These are phyloP conservation scores for Cheiracanthium punctorium DNA, from an alignment of 2,888 invertebrate species.

Conservation along the genomic window DNA sequence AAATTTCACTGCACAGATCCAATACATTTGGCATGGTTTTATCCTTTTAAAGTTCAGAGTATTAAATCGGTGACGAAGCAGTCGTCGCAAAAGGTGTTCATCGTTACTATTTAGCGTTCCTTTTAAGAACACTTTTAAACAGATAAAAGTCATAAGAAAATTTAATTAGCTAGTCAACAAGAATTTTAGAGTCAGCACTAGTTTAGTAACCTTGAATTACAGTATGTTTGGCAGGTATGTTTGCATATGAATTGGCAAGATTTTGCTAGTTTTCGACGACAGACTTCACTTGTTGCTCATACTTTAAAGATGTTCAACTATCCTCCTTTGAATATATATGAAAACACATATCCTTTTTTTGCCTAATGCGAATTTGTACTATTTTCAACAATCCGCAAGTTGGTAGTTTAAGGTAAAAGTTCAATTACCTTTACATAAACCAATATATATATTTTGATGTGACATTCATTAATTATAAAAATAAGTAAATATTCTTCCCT, in stretches of 20 bases:
- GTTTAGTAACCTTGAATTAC: conserved; percentile 21
- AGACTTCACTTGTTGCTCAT: neutral
- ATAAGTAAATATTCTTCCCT: conserved; percentile 13
- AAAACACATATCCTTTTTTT: neutral
- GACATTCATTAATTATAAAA: conserved; percentile 22
- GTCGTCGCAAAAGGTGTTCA: conserved; percentile 1
- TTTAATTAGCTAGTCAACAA: neutral
- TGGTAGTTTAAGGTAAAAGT: neutral
- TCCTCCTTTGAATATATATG: neutral
- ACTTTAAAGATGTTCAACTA: conserved; percentile 13
- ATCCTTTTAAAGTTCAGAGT: neutral
- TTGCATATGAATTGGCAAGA: conserved; percentile 6
- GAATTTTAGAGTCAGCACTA: too few species aligned
- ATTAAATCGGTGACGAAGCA: neutral
- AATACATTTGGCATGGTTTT: conserved; percentile 29
- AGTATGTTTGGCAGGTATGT: conserved; percentile 32
- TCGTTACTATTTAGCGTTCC: neutral
- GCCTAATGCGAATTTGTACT: conserved; percentile 8
- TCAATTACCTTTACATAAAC: neutral
- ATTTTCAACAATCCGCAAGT: neutral
- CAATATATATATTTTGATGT: neutral
- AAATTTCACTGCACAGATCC: conserved; percentile 41
- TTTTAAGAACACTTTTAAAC: neutral
- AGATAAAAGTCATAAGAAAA: neutral
- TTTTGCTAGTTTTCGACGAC: neutral